Conservation (phyloP, 2,797 vertebrate species). For the Podargus strigoides region DNA sequence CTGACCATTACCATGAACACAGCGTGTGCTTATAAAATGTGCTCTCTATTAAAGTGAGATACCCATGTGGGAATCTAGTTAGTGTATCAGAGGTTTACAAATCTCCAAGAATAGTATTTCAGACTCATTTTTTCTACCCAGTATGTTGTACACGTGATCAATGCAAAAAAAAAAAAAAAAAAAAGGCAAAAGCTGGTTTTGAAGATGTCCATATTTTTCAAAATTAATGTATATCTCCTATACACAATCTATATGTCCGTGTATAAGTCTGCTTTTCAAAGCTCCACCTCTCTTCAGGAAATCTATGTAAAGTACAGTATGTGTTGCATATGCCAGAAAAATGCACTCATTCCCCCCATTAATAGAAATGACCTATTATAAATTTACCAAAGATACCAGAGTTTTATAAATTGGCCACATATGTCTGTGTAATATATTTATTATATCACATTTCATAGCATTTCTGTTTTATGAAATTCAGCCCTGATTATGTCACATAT, state of each 20-base stretch:
- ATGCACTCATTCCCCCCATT: not conserved
- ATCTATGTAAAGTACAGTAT: not conserved
- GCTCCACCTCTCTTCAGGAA: not conserved
- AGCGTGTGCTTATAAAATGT: not conserved
- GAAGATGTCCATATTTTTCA: not conserved
- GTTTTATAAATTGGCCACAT: slow-evolving; percentile 60
- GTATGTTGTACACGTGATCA: not conserved
- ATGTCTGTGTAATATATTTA: slow-evolving; percentile 61
- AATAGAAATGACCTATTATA: slow-evolving; percentile 55
- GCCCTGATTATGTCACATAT: slow-evolving; percentile 60
- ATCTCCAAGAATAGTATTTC: not conserved
- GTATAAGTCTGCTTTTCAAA: not conserved
- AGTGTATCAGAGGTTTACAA: not conserved
- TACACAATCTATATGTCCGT: not conserved
- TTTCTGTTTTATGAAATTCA: slow-evolving; percentile 64
- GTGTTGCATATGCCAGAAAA: slow-evolving; percentile 12
- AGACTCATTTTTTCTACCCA: not conserved
- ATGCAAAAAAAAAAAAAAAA: too few species aligned
- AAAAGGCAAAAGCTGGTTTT: not conserved
- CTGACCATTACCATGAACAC: not conserved
- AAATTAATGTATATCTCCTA: not conserved
- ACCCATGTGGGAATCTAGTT: not conserved
- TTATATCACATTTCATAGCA: slow-evolving; percentile 62
- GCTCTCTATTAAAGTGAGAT: not conserved
- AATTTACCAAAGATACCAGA: slow-evolving; percentile 40